Evolutionary conservation across 1,140 invertebrate species (phyloP), one percentile per base, ranked within the genome.

Genomic region (Drusus annulatus): DNA sequence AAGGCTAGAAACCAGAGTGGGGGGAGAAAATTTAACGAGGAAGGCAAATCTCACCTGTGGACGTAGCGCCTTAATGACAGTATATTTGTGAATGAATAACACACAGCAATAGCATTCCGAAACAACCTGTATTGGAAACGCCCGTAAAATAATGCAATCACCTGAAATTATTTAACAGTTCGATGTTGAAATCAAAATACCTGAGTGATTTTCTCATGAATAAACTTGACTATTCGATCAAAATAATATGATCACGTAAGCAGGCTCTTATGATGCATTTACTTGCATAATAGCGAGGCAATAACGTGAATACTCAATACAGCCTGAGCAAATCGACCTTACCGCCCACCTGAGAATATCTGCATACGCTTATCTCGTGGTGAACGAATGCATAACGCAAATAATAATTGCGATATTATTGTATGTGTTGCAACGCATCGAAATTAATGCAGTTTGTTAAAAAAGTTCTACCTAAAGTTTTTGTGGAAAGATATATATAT

Each of bases 291-390:
- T 6, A 36, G 31, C 31, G 31, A 36, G 2, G 2, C 31, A 7
- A 36, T 4, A 36, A 36, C 31, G 31, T 25, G 60, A 63, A 63
- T 10, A 16, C 23, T 13, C 60, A 16, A 28, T 36, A 36, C 15
- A 16, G 60, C 5, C 25, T 31, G 54, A 17, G 13, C 54, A 58
- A 58, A 58, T 15, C 60, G 60, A 63, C 60, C 60, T 63, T 63
- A 23, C 6, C 60, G 7, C 60, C 60, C 23, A 63, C 60, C 19
- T 16, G 2, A 5, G 15, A 15, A 25, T 25, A 63, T 63, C 25
- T 63, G 60, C 60, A 63, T 63, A 63, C 23, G 25, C n/a, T 63
- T 28, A 23, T 19, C 60, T 19, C 17, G 21, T 58, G 19, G 21
- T 19, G 54, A 58, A 17, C 54, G 54, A 58, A 58, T 19, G 5